Evolutionary conservation across 1,140 invertebrate species (phyloP).

Genomic region (Babylonia areolata): DNA sequence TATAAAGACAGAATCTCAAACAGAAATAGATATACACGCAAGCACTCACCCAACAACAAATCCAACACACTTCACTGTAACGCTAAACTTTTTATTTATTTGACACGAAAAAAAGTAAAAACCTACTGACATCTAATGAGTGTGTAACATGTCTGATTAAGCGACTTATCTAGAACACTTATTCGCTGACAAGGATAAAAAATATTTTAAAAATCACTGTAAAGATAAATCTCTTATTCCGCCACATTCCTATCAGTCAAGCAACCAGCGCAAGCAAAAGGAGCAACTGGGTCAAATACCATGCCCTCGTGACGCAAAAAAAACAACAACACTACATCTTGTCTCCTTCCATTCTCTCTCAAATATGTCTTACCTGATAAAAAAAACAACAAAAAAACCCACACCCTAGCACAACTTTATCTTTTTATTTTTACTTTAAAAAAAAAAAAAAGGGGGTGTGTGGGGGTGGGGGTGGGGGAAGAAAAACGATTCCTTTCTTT

Average conservation of each 20-base stretch:
- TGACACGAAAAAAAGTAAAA: not conserved
- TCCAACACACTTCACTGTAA: not conserved
- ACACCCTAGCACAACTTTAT: too few relatives aligned
- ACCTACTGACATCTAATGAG: not conserved
- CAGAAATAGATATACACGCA: too few relatives aligned
- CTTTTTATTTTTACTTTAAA: too few relatives aligned
- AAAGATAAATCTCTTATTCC: not conserved
- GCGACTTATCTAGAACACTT: not conserved
- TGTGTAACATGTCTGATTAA: not conserved
- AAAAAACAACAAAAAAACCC: too few relatives aligned
- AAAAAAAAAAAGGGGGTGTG: too few relatives aligned
- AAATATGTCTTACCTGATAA: not conserved
- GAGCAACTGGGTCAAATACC: not conserved
- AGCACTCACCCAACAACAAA: not conserved
- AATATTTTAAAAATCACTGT: not conserved
- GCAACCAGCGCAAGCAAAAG: not conserved
- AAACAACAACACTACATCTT: not conserved
- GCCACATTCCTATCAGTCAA: not conserved
- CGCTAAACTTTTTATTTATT: not conserved
- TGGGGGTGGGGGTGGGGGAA: too few relatives aligned
- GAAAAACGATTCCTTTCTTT: not conserved
- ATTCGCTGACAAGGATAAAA: not conserved
- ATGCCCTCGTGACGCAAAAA: not conserved
- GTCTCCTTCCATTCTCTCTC: not conserved
- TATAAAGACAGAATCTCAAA: too few relatives aligned